Evolutionary conservation across 2,888 invertebrate genomes (phyloP), one percentile per base, ranked within the genome.

Genomic region (Zelleria hepariella): DNA sequence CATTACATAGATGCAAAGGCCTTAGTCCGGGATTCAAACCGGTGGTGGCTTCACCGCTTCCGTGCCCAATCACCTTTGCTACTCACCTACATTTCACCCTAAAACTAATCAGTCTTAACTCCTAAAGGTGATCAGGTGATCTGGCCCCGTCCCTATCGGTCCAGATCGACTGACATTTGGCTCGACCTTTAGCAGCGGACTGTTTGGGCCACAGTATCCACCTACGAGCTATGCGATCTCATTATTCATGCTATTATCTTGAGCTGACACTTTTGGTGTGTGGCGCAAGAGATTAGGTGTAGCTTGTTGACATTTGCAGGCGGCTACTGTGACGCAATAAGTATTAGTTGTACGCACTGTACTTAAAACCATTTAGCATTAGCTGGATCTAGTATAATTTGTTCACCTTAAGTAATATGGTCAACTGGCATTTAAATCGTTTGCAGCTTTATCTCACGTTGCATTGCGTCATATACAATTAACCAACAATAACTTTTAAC

Each of bases 141-240:
- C 51, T 51, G 54, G 54, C 15, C 18, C 18, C 25, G 24, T 54
- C 24, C 23, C 25, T n/a, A 54, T 54, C 54, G 54, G 54, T 26
- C 54, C 23, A 15, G n/a, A 51, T 51, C 61, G 68, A 77, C 78
- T 86, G 85, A 85, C 85, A 86, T 86, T 85, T 83, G 79, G 80
- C 80, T 21, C 68, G 85, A 86, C 85, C 85, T 85, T 81, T 85
- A 51, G 8, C 51, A 51, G 21, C 73, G 72, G 74, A 71, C 72
- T 71, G 74, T 78, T 80, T 79, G 77, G 83, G 77, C 21, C 24
- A 10, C 73, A 71, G 68, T 68, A 69, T 65, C 73, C 75, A 75
- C 72, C 68, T 74, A 82, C 84, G 80, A 81, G 27, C 25, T 27
- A 54, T 24, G 26, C 23, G 59, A 54, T 47, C 69, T 71, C 70